Evolutionary conservation across 2,888 invertebrate genomes (phyloP), one percentile per base, ranked within the genome.

Genomic region (Unio pictorum): DNA sequence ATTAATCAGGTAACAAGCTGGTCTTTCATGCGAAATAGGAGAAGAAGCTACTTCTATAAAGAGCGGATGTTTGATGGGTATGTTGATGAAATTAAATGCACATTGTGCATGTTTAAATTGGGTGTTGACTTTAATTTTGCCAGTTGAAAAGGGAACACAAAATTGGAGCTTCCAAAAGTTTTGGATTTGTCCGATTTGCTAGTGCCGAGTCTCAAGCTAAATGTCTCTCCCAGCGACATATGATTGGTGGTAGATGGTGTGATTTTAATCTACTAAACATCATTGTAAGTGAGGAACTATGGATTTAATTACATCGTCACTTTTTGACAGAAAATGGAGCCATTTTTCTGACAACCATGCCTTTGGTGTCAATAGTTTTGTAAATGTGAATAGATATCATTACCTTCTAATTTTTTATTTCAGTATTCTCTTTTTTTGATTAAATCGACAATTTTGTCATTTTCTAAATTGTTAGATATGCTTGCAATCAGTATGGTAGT

Each of bases 211-310:
- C 96, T 56, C 99, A 99, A 91, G 94, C 96, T 92, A 93, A 97
- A 88, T 98, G 98, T 56, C 92, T 99, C 72, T 95, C 97, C 26
- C 96, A 97, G 87, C 93, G 97, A 72, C 98, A 98, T 90, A 95
- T 97, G 92, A 98, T 99, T 84, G 98, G 98, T 91, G 98, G 98
- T 0, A 93, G 99, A 81, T 97, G 97, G 96, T 99, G 99, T 88
- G 98, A 99, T 91, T 98, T 99, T 4, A 96, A 98, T 91, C 95
- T 99, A 85, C 99, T 99, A 28, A 97, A 98, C 91, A 98, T 96
- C 15, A 97, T 96, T 93, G 94, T 94, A 81, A 73, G 81, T 66
- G 34, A 18, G 20, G 30, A 18, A 30, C 55, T 23, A 23, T 57
- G 58, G 57, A n/a, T 55, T 30, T 34, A 11, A 26, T 20, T 61